Evolutionary conservation across 2,888 invertebrate genomes (phyloP), one percentile per base, ranked within the genome.

Genomic region (Scotopteryx bipunctaria): DNA sequence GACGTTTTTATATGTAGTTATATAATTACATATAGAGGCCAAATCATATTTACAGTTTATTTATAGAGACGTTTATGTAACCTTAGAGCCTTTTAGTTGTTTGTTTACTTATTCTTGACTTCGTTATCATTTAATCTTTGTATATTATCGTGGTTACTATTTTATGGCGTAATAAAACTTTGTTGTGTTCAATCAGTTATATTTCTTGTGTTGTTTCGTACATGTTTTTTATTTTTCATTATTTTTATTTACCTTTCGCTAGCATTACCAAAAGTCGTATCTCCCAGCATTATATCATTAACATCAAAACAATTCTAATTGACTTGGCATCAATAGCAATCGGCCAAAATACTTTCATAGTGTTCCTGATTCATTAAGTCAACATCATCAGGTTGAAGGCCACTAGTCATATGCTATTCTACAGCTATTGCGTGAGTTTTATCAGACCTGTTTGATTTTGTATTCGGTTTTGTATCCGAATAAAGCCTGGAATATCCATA

Each of bases 241-340:
- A 8, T 8, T 23, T 8, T 8, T 1, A 8, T 23, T 8, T 8
- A 2, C 3, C n/a, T n/a, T n/a, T n/a, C n/a, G n/a, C n/a, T n/a
- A n/a, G n/a, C 27, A 25, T 25, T 4, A 25, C 27, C 19, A 4
- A 9, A 5, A 27, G n/a, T 9, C 25, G n/a, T n/a, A n/a, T 5
- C 9, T 27, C 15, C 8, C 9, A 19, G 9, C n/a, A 3, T 29
- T 17, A 11, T 16, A 15, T 42, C 21, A 15, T 21, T 32, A 21
- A 1, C 13, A 46, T 27, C 11, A 27, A 11, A 27, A 29, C 31
- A 46, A 38, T 33, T 33, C 16, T 40, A 25, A 47, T 37, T 33
- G 47, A 38, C 33, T 47, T 47, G 47, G 47, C 40, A 47, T 19
- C 25, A 14, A 17, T 40, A 17, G 6, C 31, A 1, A 17, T 40